Base-by-base conservation (phyloP, 2,113 vertebrate species). In the Gracilinanus agilis region DNA sequence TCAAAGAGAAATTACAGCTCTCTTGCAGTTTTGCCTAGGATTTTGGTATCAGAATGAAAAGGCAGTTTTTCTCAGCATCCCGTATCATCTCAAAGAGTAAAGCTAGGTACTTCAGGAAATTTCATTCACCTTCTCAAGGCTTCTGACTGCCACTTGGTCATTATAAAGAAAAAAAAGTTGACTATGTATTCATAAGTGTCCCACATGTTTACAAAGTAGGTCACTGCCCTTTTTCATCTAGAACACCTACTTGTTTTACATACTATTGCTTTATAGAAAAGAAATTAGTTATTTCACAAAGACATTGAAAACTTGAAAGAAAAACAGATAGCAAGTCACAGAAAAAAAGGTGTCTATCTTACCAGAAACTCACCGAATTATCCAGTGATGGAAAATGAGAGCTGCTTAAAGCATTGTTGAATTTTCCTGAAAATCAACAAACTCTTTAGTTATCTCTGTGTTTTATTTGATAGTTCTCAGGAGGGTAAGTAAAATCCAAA, bases 381-480 rank as follows among this genome's bases (percentile, higher is more conserved):
- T 44, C 8, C 7, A 90, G 12, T 1, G 44, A 54, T 21, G 54
- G 19, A 93, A 94, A 94, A 95, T 19, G 34, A 0, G 90, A 53
- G 75, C 40, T 92, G 10, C 93, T 93, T 92, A 92, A 56, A 89
- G 55, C 61, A 0, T 67, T 91, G 55, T 97, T 91, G 13, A 93
- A 44, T 95, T 95, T 93, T 92, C 89, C 58, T 55, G 97, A 95
- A 54, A 88, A 95, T 95, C 93, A 94, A 90, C 90, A 96, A 91
- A 5, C 40, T 8, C 56, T 94, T 58, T 92, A 56, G 92, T 10
- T 93, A 93, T 94, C 96, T 96, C 97, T 96, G 40, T 94, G 95
- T 95, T 95, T 95, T 89, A 95, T 96, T 97, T 97, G 92, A 89
- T 92, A 96, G 91, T 95, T 97, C 67, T 94, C 94, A 97, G 97